A percentile compares a stretch with the other conserved stretches of the same genome.
Evolutionary conservation across 1,140 invertebrate species (phyloP).

Genomic region (Zaprionus capensis): DNA sequence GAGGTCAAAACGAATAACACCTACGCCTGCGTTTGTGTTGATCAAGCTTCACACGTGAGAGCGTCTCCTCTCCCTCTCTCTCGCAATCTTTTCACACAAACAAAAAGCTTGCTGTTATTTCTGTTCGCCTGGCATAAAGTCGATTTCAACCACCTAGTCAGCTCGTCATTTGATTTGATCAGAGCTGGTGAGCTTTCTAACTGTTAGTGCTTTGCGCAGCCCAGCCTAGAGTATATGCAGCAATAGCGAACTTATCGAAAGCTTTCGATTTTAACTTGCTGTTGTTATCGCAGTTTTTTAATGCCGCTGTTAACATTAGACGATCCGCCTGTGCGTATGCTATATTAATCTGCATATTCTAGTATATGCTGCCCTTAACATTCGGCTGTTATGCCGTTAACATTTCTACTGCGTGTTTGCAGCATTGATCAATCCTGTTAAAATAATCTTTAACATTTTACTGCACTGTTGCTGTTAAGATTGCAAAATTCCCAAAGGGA

Average conservation of each 20-base stretch:
- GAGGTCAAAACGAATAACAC: too few relatives aligned
- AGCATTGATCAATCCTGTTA: too few relatives aligned
- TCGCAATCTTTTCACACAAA: not conserved
- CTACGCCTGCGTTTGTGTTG: not conserved
- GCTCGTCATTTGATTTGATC: too few relatives aligned
- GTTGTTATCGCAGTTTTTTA: not conserved
- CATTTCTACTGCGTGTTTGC: too few relatives aligned
- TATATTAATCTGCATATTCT: not conserved
- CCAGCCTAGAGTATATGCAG: too few relatives aligned
- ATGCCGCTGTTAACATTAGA: not conserved
- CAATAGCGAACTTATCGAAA: not conserved
- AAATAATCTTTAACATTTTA: not conserved
- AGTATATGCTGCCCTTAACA: not conserved
- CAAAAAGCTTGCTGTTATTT: not conserved
- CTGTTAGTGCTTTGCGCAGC: too few relatives aligned
- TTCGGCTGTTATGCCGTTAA: not conserved
- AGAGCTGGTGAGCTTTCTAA: too few relatives aligned
- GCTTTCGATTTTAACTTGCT: not conserved
- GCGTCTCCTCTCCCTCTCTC: not conserved
- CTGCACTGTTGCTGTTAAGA: slow-evolving; percentile 1
- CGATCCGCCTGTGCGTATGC: not conserved
- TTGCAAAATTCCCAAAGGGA: slow-evolving; percentile 33
- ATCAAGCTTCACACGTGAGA: not conserved
- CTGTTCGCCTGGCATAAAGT: not conserved
- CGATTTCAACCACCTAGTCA: not conserved